Evolutionary conservation across 2,113 vertebrate species (phyloP).

Genomic region (Felis catus): F.catus_Fca126_mat1.0 CM031417.1:77801501-77802000

Average conservation of each 20-base stretch:
- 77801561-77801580: no score
- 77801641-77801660: neutral
- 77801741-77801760: neutral
- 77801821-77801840: neutral
- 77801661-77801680: neutral
- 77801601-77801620: no score
- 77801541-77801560: no score
- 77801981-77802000: conserved; percentile 68
- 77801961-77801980: conserved; percentile 21
- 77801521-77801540: no score
- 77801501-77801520: no score
- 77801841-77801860: neutral
- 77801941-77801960: conserved; percentile 28
- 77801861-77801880: conserved; percentile 5
- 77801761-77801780: neutral
- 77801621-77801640: neutral
- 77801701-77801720: neutral
- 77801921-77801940: neutral
- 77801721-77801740: neutral
- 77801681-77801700: neutral
- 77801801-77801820: neutral
- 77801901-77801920: neutral
- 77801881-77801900: neutral
- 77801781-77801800: neutral
- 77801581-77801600: no score